Base-by-base conservation (phyloP, 2,113 vertebrate genomes). In the Myodes glareolus region DNA sequence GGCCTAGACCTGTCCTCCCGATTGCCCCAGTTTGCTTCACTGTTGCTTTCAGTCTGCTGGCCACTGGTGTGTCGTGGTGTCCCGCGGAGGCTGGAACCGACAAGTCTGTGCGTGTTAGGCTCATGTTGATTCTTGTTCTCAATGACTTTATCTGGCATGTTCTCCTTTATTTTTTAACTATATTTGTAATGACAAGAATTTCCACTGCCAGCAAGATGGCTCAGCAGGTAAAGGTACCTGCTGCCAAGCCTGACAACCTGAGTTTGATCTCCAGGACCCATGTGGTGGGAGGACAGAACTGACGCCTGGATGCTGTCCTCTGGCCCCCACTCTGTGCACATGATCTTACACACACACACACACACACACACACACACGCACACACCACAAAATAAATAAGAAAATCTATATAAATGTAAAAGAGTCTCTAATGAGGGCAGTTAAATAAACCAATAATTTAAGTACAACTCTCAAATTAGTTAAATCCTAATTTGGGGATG, bases 71-170 rank as follows among this genome's bases (percentile, higher is more conserved):
- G 3, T 33, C 47, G 2, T 27, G 0, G 89, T 12, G 21, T 78
- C 55, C 50, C 7, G n/a, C 65, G 33, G 31, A 82, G 31, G 36
- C 25, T 14, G 1, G 29, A 16, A 58, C 21, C 1, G 2, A 0
- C 16, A 1, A 0, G 4, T 11, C 45, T 7, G 0, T 6, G 7
- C 39, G 0, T 4, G 27, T 42, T 63, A 58, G 39, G 31, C 50
- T 36, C 36, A 0, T 0, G 39, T 47, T 61, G 5, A 1, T 25
- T 84, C 67, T 47, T 42, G 23, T 89, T 76, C 91, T 65, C 91
- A 50, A 55, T n/a, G 5, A 19, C n/a, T 77, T 90, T 39, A 13
- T 55, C 25, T 70, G 81, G 63, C 29, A 1, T 14, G 47, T 76
- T 88, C 45, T 88, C 61, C 47, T 67, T 86, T 47, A 27, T 36